These are phyloP conservation scores for Dasysyrphus tricinctus DNA, from an alignment of 2,888 invertebrate species.

Conservation along the genomic window DNA sequence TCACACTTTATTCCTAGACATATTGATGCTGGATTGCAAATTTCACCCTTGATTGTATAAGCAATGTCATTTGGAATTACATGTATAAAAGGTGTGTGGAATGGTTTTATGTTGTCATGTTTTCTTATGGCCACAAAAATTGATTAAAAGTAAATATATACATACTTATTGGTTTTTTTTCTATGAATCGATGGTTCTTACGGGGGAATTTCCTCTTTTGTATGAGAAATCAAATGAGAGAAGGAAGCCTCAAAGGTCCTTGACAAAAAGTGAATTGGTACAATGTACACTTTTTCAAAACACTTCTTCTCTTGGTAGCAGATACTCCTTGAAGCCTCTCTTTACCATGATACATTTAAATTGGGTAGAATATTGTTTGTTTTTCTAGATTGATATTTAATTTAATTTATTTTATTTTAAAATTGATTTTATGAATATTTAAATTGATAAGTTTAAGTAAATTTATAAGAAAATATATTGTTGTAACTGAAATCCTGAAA, in stretches of 20 bases:
- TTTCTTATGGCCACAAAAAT: background rate
- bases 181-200: background rate
- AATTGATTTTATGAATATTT: background rate
- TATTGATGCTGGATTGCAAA: background rate
- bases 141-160: constrained; percentile 7
- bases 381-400: constrained; percentile 23
- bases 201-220: background rate
- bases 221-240: background rate
- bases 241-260: background rate
- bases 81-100: background rate
- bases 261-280: background rate
- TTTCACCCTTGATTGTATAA: background rate
- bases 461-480: no score
- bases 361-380: background rate
- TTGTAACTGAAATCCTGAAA: no score
- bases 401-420: constrained; percentile 10
- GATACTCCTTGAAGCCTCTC: constrained; percentile 2
- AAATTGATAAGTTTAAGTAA: no score
- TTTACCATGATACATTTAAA: background rate
- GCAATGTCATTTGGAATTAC: background rate
- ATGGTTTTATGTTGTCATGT: background rate
- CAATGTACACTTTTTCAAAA: background rate
- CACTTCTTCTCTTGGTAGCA: background rate
- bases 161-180: constrained; percentile 7
- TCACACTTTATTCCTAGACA: no score